A percentile compares a stretch with the other conserved stretches of the same genome.
Evolutionary conservation across 2,888 invertebrate genomes (phyloP).

Genomic region (Ectemnius continuus): DNA sequence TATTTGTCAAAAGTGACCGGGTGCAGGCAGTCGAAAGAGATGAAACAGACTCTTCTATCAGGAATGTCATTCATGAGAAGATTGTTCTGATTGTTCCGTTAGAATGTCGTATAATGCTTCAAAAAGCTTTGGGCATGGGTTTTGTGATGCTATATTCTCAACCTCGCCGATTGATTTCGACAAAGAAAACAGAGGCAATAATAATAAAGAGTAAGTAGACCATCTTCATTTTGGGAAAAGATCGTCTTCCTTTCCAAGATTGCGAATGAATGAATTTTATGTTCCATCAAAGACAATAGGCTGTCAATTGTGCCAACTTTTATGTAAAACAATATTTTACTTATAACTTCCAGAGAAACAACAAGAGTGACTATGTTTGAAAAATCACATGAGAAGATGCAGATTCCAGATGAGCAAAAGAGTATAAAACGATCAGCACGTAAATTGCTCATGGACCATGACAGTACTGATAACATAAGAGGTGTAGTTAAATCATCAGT

Average conservation of each 20-base stretch:
- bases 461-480: slow-evolving; percentile 29
- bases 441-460: slow-evolving; percentile 37
- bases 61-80: slow-evolving; percentile 17
- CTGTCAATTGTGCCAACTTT: not conserved
- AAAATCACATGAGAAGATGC: slow-evolving; percentile 17
- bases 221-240: not conserved
- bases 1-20: slow-evolving; percentile 15
- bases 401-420: slow-evolving; percentile 27
- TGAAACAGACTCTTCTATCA: slow-evolving; percentile 15
- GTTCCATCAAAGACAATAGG: too few relatives aligned
- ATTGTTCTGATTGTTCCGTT: not conserved
- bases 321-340: not conserved
- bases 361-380: not conserved
- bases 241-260: too few relatives aligned
- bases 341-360: slow-evolving; percentile 34
- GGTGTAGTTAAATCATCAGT: slow-evolving; percentile 28
- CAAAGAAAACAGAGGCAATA: slow-evolving; percentile 59
- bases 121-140: slow-evolving; percentile 61
- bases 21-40: not conserved
- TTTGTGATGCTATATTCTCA: slow-evolving; percentile 74
- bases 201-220: slow-evolving; percentile 63
- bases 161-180: slow-evolving; percentile 67
- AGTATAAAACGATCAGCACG: slow-evolving; percentile 23
- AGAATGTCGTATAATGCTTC: slow-evolving; percentile 61
- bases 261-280: too few relatives aligned